These are phyloP conservation scores for Danaus melanippus DNA, from an alignment of 1,140 invertebrate species.

Conservation along the genomic window DNA sequence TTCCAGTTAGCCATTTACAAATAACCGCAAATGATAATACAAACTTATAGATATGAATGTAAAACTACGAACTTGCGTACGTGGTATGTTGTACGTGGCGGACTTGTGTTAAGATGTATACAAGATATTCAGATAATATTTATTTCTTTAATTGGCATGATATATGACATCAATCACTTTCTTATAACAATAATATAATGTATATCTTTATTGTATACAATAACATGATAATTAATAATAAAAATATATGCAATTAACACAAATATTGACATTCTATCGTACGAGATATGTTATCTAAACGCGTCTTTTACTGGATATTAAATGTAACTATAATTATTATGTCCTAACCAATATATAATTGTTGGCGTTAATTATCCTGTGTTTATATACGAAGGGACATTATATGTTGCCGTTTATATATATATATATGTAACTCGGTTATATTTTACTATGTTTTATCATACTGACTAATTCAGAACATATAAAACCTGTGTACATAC, in stretches of 20 bases:
- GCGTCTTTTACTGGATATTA: constrained; percentile 56
- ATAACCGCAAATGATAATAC: neutral
- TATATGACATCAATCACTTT: no score
- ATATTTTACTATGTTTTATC: constrained; percentile 11
- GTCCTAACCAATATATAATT: constrained; percentile 53
- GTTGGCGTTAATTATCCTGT: constrained; percentile 33
- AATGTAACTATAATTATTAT: constrained; percentile 67
- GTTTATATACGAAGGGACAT: constrained; percentile 47
- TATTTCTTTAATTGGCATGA: no score
- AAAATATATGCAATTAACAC: constrained; percentile 24
- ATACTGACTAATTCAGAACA: constrained; percentile 1
- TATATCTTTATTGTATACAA: neutral
- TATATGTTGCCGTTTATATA: constrained; percentile 35
- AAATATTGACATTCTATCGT: constrained; percentile 16
- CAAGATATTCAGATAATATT: no score
- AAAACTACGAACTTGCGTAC: no score
- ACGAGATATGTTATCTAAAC: constrained; percentile 50
- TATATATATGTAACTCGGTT: no score
- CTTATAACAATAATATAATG: constrained; percentile 6
- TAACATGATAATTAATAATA: constrained; percentile 15
- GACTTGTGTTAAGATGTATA: constrained; percentile 3
- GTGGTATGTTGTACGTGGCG: neutral
- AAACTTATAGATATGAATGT: neutral
- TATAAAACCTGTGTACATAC: neutral
- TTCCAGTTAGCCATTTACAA: constrained; percentile 18